Base-by-base conservation (phyloP, 2,113 vertebrate species). In the Aegypius monachus region DNA sequence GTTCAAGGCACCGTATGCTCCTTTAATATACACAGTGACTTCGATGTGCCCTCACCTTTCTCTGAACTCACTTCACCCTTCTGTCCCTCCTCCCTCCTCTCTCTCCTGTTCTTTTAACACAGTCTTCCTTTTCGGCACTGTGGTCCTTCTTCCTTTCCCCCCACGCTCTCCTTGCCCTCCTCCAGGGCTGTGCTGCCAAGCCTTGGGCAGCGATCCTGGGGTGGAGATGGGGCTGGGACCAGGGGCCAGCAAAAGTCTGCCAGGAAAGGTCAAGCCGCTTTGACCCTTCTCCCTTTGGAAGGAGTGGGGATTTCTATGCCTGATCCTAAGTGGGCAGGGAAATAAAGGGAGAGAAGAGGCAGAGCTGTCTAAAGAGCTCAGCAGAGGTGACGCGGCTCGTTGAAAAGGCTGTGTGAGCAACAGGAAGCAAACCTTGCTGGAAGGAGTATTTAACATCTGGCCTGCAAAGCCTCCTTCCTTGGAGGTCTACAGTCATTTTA, bases 1-100 rank as follows among this genome's bases (percentile, higher is more conserved):
- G 42, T 73, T 74, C 59, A 59, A 93, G 50, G 32, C 55, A 67
- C 72, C 85, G 86, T 87, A 93, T 94, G 91, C 25, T 83, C 77
- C 87, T 68, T 45, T 70, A 82, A 95, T 59, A 93, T 27, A 45
- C 21, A 43, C 53, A 77, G 25, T 45, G 20, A 43, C 58, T 72
- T 42, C 68, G 25, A 58, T 63, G 38, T 74, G 45, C 55, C 40
- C 26, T 73, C 42, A 22, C 20, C 25, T 71, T 90, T 67, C 61
- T 65, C n/a, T 81, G 55, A 88, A 81, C 17, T 80, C 53, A 10
- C 31, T 66, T 72, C 4, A 13, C 16, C 38, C 29, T 68, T 61
- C 31, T 14, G 19, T 38, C 21, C 43, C 31, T 79, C 29, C 62
- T 68, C 75, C 26, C 29, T 75, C 31, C 48, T 59, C 50, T 71